phyloP scores from a whole-genome alignment of 1,140 invertebrate species.

The Pseudoatta argentina region DNA sequence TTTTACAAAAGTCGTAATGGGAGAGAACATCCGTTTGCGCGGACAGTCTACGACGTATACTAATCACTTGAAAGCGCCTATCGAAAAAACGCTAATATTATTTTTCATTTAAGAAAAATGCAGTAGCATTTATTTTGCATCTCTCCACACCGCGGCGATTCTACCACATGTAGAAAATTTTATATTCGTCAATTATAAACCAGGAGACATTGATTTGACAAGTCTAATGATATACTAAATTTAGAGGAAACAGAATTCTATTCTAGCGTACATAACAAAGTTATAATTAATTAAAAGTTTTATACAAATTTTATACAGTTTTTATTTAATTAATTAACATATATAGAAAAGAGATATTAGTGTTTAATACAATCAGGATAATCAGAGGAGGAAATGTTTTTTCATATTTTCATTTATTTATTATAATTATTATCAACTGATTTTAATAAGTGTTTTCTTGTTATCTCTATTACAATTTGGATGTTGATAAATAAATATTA shows the following conservation, averaged over 20 bases:
- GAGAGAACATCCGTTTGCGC: constrained; percentile 1
- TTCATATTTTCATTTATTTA: background rate
- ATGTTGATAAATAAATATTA: constrained; percentile 4
- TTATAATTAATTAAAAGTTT: background rate
- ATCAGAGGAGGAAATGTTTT: background rate
- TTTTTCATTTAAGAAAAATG: background rate
- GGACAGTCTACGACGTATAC: background rate
- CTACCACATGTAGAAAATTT: background rate
- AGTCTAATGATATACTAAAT: background rate
- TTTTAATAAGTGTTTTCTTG: background rate
- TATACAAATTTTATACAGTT: no score
- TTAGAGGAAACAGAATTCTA: background rate
- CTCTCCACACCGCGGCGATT: background rate
- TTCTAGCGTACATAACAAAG: background rate
- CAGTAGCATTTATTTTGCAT: constrained; percentile 26
- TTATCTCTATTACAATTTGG: background rate
- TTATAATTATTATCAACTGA: background rate
- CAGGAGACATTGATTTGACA: background rate
- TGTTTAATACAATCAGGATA: background rate
- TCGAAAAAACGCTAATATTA: constrained; percentile 27
- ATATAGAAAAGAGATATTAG: background rate
- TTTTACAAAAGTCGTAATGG: background rate
- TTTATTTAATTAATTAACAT: background rate
- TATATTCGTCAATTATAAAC: background rate
- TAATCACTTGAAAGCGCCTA: background rate